These are phyloP conservation scores for Malaclemys terrapin DNA, from an alignment of 2,113 vertebrate species.

Conservation along the genomic window DNA sequence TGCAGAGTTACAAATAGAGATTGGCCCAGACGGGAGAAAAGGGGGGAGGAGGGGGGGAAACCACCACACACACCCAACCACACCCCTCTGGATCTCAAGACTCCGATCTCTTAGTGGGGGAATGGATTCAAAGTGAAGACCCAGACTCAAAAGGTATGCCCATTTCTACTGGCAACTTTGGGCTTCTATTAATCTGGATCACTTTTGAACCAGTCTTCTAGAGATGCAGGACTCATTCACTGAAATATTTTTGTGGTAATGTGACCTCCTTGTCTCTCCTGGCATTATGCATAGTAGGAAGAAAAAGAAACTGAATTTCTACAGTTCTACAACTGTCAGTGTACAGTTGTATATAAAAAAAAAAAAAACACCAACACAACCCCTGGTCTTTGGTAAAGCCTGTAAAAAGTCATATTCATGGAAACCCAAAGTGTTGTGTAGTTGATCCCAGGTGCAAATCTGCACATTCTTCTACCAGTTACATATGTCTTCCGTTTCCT, in stretches of 20 bases:
- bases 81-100: not conserved
- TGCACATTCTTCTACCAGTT: not conserved
- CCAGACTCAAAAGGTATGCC: not conserved
- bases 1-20: not conserved
- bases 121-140: not conserved
- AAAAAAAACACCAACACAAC: not conserved
- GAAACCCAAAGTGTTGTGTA: not conserved
- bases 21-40: too few relatives aligned
- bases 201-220: not conserved
- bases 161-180: not conserved
- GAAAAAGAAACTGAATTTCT: accelerated
- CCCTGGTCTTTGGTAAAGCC: not conserved
- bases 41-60: too few relatives aligned
- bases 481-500: not conserved
- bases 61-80: too few relatives aligned
- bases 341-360: not conserved
- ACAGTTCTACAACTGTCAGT: accelerated
- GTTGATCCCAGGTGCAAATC: accelerated
- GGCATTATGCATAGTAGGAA: not conserved
- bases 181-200: not conserved
- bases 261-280: slow-evolving; percentile 6
- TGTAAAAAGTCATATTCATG: not conserved
- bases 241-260: not conserved
- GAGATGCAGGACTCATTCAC: accelerated
- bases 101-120: not conserved